phyloP scores from a whole-genome alignment of 2,888 invertebrate genomes.

The Mantis religiosa region DNA sequence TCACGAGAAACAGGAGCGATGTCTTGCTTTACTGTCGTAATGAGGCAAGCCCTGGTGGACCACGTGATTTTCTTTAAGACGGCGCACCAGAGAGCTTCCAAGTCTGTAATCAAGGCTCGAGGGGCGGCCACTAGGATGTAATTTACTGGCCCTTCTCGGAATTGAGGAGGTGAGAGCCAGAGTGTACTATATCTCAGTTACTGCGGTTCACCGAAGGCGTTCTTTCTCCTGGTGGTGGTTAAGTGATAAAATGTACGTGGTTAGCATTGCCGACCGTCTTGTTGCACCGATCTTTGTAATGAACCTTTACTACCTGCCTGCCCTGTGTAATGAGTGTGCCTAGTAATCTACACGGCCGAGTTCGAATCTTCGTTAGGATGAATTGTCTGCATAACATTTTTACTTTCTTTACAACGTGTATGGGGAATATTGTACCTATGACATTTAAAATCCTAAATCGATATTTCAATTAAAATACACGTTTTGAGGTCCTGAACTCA shows the following conservation, averaged over 20 bases:
- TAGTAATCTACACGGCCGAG: too few species aligned
- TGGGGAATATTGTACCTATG: too few species aligned
- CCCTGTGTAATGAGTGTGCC: too few species aligned
- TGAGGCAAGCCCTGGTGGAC: background rate
- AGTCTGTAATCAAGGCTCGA: slow-evolving; percentile 4
- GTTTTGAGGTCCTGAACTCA: too few species aligned
- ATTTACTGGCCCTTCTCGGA: slow-evolving; percentile 13
- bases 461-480: too few species aligned
- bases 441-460: too few species aligned
- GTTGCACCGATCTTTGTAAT: background rate
- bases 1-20: background rate
- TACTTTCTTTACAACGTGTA: too few species aligned
- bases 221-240: background rate
- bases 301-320: background rate
- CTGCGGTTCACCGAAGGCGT: background rate
- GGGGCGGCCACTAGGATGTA: slow-evolving; percentile 5
- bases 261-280: background rate
- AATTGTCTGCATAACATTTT: too few species aligned
- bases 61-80: background rate
- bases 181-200: background rate
- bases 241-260: background rate
- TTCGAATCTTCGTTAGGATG: too few species aligned
- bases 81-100: background rate
- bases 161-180: background rate
- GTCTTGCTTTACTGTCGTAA: slow-evolving; percentile 11